Evolutionary conservation across 2,888 invertebrate genomes (phyloP).

Genomic region (Artemia sp.): DNA sequence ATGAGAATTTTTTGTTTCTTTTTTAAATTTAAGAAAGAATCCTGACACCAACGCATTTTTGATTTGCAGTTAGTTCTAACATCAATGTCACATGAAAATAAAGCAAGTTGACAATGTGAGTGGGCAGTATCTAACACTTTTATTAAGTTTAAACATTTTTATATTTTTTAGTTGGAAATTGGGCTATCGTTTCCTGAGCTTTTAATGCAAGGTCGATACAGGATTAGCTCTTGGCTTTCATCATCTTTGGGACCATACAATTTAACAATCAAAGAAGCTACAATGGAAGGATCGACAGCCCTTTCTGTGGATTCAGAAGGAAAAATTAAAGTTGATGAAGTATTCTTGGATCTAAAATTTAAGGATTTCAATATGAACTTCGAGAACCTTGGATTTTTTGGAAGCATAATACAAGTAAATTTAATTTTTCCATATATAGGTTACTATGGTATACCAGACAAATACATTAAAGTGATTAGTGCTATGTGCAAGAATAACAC

Average conservation of each 20-base stretch:
- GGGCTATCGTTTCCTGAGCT: conserved; percentile 16
- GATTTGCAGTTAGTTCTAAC: no score
- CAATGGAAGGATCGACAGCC: conserved; percentile 47
- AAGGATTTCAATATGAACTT: conserved; percentile 59
- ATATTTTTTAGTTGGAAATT: conserved; percentile 14
- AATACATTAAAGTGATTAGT: no score
- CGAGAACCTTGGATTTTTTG: conserved; percentile 59
- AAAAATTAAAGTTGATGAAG: conserved; percentile 54
- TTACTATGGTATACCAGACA: no score
- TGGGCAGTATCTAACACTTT: no score
- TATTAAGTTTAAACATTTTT: no score
- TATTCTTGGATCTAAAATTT: conserved; percentile 59
- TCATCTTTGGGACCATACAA: conserved; percentile 56
- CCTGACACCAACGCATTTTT: no score
- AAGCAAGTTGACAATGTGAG: no score
- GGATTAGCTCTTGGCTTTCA: conserved; percentile 51
- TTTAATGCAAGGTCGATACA: conserved; percentile 49
- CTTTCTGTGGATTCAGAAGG: conserved; percentile 56
- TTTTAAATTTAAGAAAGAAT: no score
- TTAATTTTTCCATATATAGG: not conserved
- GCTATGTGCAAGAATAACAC: no score
- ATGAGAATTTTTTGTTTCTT: no score
- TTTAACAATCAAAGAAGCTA: conserved; percentile 52
- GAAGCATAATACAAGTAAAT: conserved; percentile 39
- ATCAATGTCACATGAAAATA: no score